phyloP scores from a whole-genome alignment of 2,113 vertebrate species.

The Prunella fulvescens region DNA sequence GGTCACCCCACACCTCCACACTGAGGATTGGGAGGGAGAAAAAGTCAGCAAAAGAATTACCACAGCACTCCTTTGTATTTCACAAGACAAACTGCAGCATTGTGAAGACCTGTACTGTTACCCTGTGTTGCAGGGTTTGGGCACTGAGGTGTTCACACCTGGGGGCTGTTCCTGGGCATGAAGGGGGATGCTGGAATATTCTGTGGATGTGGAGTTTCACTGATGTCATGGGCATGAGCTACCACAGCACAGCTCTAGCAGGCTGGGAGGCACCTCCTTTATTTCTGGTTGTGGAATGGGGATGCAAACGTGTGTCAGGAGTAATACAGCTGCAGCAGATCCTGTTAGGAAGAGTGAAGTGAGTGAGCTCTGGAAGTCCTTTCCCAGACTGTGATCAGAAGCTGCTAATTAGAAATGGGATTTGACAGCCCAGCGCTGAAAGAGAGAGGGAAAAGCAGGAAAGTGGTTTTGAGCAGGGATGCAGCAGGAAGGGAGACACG shows the following conservation, averaged over 20 bases:
- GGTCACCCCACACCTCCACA: neutral
- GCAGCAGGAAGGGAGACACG: accelerated
- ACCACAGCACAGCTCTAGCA: neutral
- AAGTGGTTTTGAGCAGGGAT: neutral
- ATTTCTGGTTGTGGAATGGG: neutral
- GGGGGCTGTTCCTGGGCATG: accelerated
- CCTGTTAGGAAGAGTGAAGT: neutral
- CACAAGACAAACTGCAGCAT: neutral
- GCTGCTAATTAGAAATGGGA: neutral
- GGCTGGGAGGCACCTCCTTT: neutral
- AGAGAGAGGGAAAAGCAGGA: neutral
- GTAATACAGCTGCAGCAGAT: neutral
- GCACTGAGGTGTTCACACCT: neutral
- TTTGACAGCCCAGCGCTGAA: neutral
- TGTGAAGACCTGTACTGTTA: neutral
- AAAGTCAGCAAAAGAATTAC: neutral
- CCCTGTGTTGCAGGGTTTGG: neutral
- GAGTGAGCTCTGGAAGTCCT: neutral
- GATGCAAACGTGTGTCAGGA: neutral
- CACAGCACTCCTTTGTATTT: neutral
- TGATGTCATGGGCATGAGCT: too few species aligned
- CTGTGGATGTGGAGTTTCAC: neutral
- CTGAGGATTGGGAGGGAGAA: neutral
- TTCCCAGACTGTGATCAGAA: neutral
- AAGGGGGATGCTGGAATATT: neutral